A percentile compares a stretch with the other conserved stretches of the same genome.
These are phyloP conservation scores for Drosophila insularis DNA, from an alignment of 1,140 invertebrate genomes.

Conservation along the genomic window DNA sequence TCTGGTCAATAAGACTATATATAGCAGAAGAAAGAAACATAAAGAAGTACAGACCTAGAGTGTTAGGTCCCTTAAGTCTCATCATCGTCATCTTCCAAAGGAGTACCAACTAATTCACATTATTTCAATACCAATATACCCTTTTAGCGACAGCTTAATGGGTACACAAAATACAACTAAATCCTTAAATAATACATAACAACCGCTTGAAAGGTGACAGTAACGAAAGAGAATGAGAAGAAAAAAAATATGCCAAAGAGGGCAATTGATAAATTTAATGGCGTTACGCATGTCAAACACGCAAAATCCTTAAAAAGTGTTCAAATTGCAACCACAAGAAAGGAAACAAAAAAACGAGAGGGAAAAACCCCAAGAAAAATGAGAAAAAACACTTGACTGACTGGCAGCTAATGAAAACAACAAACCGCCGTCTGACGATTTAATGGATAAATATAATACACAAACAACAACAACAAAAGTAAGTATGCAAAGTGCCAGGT, in stretches of 20 bases:
- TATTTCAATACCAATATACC: neutral
- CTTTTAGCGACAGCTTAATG: neutral
- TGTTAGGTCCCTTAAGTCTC: too few relatives aligned
- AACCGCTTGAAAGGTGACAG: slow-evolving; percentile 27
- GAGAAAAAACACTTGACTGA: slow-evolving; percentile 34
- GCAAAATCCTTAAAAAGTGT: slow-evolving; percentile 66
- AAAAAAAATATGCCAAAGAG: slow-evolving; percentile 38
- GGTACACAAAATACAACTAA: neutral
- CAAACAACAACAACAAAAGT: slow-evolving; percentile 5
- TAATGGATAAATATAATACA: slow-evolving; percentile 59
- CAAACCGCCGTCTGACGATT: slow-evolving; percentile 49
- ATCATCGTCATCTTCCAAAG: too few relatives aligned
- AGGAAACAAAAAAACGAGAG: slow-evolving; percentile 33
- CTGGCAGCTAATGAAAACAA: slow-evolving; percentile 68
- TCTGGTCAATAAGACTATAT: too few relatives aligned
- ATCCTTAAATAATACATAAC: slow-evolving; percentile 26
- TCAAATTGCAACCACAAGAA: slow-evolving; percentile 54
- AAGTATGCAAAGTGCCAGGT: slow-evolving; percentile 58
- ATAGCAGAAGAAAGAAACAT: too few relatives aligned
- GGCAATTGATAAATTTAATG: slow-evolving; percentile 82
- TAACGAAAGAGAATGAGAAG: slow-evolving; percentile 29
- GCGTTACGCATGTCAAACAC: slow-evolving; percentile 77
- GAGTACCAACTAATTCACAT: too few relatives aligned
- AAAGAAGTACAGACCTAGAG: too few relatives aligned
- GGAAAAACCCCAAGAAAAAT: slow-evolving; percentile 46